Conservation (phyloP, 2,113 vertebrate species). For the Trachemys scripta region DNA sequence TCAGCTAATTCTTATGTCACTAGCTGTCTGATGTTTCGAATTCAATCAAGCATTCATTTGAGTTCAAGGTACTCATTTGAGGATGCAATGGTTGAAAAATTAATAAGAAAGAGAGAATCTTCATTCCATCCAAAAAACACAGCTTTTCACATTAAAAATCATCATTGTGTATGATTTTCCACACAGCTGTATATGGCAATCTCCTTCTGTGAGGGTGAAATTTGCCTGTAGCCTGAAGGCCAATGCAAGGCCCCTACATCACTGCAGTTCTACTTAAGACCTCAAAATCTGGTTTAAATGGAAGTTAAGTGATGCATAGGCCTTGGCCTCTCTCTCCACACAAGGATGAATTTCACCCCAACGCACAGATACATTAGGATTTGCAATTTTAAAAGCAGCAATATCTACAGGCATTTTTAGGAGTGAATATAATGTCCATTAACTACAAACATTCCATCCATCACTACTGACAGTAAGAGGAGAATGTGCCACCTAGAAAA, state of each 20-base stretch:
- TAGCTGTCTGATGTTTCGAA: not conserved
- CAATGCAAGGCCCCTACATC: not conserved
- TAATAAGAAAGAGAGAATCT: not conserved
- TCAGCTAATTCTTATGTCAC: slow-evolving; percentile 25
- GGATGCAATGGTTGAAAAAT: not conserved
- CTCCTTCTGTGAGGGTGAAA: not conserved
- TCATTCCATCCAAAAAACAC: not conserved
- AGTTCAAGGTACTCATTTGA: not conserved
- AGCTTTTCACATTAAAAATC: not conserved
- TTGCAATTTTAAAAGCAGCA: not conserved
- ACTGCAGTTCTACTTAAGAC: not conserved
- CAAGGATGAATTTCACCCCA: not conserved
- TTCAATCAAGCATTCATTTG: slow-evolving; percentile 11
- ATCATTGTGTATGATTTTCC: not conserved
- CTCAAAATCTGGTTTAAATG: not conserved
- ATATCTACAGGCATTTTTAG: not conserved
- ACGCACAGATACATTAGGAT: not conserved
- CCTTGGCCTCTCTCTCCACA: not conserved
- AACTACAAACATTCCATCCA: not conserved
- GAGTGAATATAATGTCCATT: not conserved
- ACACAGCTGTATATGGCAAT: not conserved
- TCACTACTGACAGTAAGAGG: not conserved
- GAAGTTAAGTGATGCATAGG: not conserved
- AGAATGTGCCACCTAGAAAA: not conserved
- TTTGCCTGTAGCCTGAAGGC: not conserved